phyloP scores from a whole-genome alignment of 2,113 vertebrate species.

The Pogona vitticeps region DNA sequence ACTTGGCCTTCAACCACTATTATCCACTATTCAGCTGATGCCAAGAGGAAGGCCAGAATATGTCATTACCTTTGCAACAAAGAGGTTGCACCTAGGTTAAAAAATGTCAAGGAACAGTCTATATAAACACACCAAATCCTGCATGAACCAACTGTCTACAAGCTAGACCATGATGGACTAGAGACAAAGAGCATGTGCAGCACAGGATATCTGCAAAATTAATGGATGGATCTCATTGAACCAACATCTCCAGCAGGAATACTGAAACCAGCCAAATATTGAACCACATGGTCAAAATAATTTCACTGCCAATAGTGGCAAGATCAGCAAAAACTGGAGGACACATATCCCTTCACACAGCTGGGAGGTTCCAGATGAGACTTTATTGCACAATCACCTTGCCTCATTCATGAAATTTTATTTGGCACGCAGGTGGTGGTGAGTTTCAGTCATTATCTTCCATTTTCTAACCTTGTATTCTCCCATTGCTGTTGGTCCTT shows the following conservation, averaged over 20 bases:
- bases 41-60: background rate
- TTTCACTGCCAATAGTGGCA: background rate
- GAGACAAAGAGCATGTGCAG: background rate
- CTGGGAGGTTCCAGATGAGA: background rate
- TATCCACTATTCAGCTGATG: background rate
- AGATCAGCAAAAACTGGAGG: too few species aligned
- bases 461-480: background rate
- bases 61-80: background rate
- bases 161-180: background rate
- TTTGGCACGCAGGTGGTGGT: background rate
- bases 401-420: background rate
- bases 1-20: background rate
- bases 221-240: background rate
- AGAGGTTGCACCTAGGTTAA: background rate
- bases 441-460: background rate
- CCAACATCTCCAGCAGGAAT: background rate
- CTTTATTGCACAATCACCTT: background rate
- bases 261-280: background rate
- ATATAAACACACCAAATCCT: background rate
- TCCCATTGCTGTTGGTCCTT: background rate
- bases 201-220: background rate
- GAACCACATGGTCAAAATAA: background rate
- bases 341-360: background rate
- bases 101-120: background rate
- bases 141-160: too few species aligned